phyloP scores from a whole-genome alignment of 2,888 invertebrate genomes.

The Seladonia tumulorum region DNA sequence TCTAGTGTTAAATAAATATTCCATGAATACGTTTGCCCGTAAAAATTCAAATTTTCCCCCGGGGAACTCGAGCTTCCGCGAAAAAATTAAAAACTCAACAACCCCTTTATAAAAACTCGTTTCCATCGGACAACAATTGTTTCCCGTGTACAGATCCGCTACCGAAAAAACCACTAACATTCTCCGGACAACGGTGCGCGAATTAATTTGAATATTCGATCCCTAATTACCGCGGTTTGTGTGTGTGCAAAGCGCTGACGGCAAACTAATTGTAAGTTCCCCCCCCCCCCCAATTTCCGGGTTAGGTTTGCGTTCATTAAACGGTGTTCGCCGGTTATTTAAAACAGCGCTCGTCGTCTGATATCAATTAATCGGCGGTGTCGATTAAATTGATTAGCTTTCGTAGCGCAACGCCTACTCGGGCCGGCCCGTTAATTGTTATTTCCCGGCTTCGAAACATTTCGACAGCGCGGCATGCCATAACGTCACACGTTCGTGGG shows the following conservation, averaged over 20 bases:
- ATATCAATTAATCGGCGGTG: neutral
- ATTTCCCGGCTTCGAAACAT: neutral
- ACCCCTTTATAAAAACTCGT: no score
- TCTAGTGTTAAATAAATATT: no score
- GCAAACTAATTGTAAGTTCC: neutral
- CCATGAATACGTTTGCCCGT: no score
- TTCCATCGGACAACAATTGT: no score
- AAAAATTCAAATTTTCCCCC: no score
- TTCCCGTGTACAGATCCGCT: no score
- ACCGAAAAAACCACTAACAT: neutral
- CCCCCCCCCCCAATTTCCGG: neutral
- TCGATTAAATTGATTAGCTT: conserved; percentile 4
- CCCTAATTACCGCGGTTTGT: neutral
- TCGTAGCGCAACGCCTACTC: neutral
- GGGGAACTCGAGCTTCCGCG: no score
- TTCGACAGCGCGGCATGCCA: neutral
- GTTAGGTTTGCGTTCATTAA: neutral
- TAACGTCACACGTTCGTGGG: neutral
- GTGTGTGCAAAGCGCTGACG: neutral
- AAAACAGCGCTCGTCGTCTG: neutral
- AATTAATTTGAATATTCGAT: neutral
- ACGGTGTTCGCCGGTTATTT: neutral
- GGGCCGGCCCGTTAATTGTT: neutral
- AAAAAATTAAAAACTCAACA: no score
- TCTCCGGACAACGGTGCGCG: neutral